Conservation (phyloP, 1,140 invertebrate genomes). For the Zaprionus taronus region DNA sequence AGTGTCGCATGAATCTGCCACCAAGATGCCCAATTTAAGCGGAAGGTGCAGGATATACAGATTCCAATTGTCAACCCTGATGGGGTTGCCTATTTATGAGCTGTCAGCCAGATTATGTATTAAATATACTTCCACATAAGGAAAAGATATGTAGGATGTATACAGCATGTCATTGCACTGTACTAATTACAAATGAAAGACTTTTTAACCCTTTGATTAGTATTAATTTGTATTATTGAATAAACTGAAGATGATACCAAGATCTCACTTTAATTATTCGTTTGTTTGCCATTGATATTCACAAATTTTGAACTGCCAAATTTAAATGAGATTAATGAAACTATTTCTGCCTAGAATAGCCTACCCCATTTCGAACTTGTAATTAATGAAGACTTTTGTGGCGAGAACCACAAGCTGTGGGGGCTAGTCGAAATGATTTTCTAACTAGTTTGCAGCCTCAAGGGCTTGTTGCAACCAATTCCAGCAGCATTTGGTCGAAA, state of each 20-base stretch:
- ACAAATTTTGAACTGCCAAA: background rate
- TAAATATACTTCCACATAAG: background rate
- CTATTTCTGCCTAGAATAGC: background rate
- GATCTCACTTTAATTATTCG: background rate
- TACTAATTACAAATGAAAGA: background rate
- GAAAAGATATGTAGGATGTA: too few species aligned
- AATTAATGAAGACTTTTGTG: conserved; percentile 18
- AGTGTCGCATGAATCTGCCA: conserved; percentile 38
- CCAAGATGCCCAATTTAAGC: conserved; percentile 30
- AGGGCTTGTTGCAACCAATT: conserved; percentile 15
- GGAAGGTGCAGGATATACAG: background rate
- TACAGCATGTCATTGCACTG: too few species aligned
- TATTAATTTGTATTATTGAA: too few species aligned
- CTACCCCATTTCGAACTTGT: background rate
- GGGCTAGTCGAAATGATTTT: conserved; percentile 26
- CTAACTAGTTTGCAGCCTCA: background rate
- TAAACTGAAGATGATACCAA: too few species aligned
- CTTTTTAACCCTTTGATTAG: background rate
- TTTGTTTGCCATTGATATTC: background rate
- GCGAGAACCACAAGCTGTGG: conserved; percentile 13
- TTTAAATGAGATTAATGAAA: background rate
- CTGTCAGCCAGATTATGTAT: conserved; percentile 21
- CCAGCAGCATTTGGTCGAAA: conserved; percentile 10
- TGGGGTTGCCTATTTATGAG: conserved; percentile 27
- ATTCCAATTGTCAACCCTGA: conserved; percentile 16